Base-by-base conservation (phyloP, 1,140 invertebrate species). In the Leguminivora glycinivorella region DNA sequence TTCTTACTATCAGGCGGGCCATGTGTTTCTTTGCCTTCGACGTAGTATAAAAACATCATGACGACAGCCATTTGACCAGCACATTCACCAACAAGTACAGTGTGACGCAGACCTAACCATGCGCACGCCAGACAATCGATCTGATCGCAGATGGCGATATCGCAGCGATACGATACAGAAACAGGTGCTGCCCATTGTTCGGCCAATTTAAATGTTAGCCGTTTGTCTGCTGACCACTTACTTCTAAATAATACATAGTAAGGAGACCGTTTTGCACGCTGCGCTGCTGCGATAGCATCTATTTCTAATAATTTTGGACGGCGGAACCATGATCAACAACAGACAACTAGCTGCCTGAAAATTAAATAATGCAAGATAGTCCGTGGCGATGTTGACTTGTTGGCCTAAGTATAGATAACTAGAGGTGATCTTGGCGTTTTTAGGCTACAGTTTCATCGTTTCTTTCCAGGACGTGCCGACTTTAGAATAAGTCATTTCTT, bases 101-200 rank as follows among this genome's bases (percentile, higher is more conserved):
- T 58, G 58, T 31, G 9, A 34, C 24, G 24, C 25, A 0, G 43
- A n/a, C 19, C 1, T 52, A 52, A 52, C 58, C 19, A 17, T 14
- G 58, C 25, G 12, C 26, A n/a, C 58, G 58, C 58, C 25, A 31
- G 26, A 31, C 67, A 56, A 69, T 69, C 40, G 67, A 69, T 69
- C 43, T 69, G 40, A 69, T 69, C 67, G 67, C 24, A 43, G 25
- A 43, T 52, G 17, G 47, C 34, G 67, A 69, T 69, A 69, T 69
- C 67, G 17, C 67, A 69, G 22, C 22, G 12, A 68, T 68, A 19
- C 19, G 67, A 47, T 68, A 25, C 34, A 29, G 26, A 29, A 52
- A 69, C 67, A 69, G 67, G 67, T 69, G 67, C 67, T 56, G 67
- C n/a, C 67, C 40, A 69, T 69, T 69, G 67, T 69, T 63, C 25